Evolutionary conservation across 2,113 vertebrate species (phyloP), one percentile per base, ranked within the genome.

Genomic region (Pycnonotus jocosus): DNA sequence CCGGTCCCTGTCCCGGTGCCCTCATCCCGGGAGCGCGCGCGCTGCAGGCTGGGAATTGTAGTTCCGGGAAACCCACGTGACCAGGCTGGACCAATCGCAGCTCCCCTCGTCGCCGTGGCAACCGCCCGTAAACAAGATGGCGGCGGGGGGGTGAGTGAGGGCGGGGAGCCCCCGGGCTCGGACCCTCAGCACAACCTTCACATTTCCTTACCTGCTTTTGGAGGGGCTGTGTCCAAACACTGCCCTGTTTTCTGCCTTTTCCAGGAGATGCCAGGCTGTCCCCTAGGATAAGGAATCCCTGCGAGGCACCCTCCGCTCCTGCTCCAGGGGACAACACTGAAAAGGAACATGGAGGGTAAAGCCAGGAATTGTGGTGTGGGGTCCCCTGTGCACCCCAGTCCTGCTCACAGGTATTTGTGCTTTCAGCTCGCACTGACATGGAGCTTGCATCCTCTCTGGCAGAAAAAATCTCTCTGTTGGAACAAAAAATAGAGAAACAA

Each of bases 381-480:
- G 23, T 40, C 3, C 62, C 44, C 44, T 16, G 5, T 11, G 27
- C 16, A 11, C 16, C 71, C 83, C 64, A 31, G 0, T 7, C 33
- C 53, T 38, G 37, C 33, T 53, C 64, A n/a, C 38, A 5, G 38
- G 3, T 58, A 1, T 54, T 72, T 44, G 53, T 94, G 56, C 65
- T 93, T 92, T 30, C 94, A 99, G 70, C 70, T 30, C 95, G 42
- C 1, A 44, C 77, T 14, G 97, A 98, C 86, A 56, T 56, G 9
- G 98, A 99, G 62, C 97, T 98, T 20, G 31, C 97, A 77, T 95
- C 98, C 56, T 97, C 97, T 53, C 96, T 98, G 98, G 93, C 93
- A 78, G 97, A 97, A 89, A 98, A 97, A 84, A 62, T 99, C 70
- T 69, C 73, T n/a, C 73, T 97, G 40, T 86, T 99, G 96, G 99